phyloP scores from a whole-genome alignment of 1,140 invertebrate genomes.

The Magallana angulata region DNA sequence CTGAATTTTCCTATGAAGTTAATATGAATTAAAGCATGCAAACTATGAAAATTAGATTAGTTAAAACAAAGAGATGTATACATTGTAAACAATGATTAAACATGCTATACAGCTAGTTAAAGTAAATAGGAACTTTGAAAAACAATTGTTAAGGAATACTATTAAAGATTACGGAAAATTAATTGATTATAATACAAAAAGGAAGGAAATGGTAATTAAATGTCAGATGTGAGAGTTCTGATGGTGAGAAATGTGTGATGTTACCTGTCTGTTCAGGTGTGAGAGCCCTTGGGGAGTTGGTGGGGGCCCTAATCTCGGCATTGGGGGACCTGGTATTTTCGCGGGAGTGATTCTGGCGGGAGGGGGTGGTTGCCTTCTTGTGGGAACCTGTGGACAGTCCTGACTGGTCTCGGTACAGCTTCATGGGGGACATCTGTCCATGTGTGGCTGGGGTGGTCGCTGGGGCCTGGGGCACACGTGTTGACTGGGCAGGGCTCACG shows the following conservation, averaged over 20 bases:
- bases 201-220: no score
- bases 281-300: constrained; percentile 59
- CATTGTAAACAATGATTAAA: background rate
- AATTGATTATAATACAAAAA: no score
- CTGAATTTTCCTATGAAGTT: constrained; percentile 28
- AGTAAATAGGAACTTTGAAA: no score
- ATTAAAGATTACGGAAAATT: no score
- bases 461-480: constrained; percentile 65
- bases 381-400: background rate
- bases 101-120: background rate
- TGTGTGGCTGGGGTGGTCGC: constrained; percentile 65
- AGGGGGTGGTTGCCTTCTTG: constrained; percentile 8
- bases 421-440: constrained; percentile 54
- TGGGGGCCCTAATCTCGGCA: constrained; percentile 61
- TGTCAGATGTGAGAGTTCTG: no score
- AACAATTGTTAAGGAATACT: no score
- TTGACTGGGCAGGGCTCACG: constrained; percentile 64
- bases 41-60: background rate
- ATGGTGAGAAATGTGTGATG: no score
- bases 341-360: constrained; percentile 35
- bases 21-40: constrained; percentile 2
- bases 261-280: constrained; percentile 61
- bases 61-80: background rate
- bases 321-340: constrained; percentile 55
- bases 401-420: constrained; percentile 53